These are phyloP conservation scores for Sylvicola cinctus DNA, from an alignment of 2,888 invertebrate genomes.

Conservation along the genomic window DNA sequence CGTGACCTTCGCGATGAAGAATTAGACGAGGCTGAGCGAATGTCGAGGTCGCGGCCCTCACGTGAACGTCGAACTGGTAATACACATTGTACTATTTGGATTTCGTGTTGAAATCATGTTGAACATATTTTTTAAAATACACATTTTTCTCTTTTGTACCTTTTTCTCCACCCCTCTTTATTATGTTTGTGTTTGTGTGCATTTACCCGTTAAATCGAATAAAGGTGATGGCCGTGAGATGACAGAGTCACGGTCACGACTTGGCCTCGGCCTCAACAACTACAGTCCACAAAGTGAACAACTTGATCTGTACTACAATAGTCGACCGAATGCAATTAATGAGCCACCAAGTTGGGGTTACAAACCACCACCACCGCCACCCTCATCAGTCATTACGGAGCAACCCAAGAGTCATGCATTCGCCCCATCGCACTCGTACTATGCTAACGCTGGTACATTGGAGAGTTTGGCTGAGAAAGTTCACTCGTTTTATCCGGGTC, in stretches of 20 bases:
- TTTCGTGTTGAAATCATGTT: conserved; percentile 6
- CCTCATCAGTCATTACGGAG: conserved; percentile 76
- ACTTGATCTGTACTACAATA: conserved; percentile 63
- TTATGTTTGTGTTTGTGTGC: no score
- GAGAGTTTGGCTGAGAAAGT: conserved; percentile 86
- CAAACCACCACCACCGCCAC: conserved; percentile 34
- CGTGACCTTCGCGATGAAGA: conserved; percentile 71
- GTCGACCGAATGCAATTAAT: conserved; percentile 38
- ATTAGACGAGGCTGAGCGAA: conserved; percentile 37
- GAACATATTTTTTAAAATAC: no score
- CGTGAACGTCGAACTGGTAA: conserved; percentile 28
- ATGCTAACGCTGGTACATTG: conserved; percentile 55
- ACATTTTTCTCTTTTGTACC: conserved; percentile 6
- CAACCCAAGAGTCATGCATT: conserved; percentile 77
- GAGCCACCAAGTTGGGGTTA: conserved; percentile 27
- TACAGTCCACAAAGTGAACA: conserved; percentile 44
- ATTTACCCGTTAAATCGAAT: conserved; percentile 17
- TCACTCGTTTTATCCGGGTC: conserved; percentile 63
- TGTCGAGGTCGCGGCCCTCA: conserved; percentile 25
- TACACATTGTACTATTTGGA: conserved; percentile 4
- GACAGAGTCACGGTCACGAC: conserved; percentile 49
- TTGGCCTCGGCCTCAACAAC: conserved; percentile 47
- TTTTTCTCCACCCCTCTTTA: no score
- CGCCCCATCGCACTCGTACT: conserved; percentile 51
- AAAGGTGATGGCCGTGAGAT: conserved; percentile 63